phyloP scores from a whole-genome alignment of 2,888 invertebrate genomes.

The Timandra comae region DNA sequence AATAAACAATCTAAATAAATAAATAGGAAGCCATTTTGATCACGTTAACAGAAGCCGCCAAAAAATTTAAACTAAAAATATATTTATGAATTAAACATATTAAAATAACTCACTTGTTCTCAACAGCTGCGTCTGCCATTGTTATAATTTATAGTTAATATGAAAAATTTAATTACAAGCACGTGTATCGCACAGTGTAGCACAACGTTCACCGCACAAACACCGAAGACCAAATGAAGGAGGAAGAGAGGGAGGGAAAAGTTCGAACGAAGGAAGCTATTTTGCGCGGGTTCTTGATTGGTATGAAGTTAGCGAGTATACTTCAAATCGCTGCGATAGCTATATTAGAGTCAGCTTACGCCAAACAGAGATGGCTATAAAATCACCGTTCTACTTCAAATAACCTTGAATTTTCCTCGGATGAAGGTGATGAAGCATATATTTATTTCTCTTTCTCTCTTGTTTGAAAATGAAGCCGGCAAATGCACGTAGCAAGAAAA shows the following conservation, averaged over 20 bases:
- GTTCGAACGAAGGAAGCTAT: constrained; percentile 40
- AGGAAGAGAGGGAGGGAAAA: constrained; percentile 62
- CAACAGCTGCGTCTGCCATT: constrained; percentile 83
- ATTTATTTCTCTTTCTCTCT: constrained; percentile 51
- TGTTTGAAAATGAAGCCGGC: constrained; percentile 39
- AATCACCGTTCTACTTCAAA: constrained; percentile 27
- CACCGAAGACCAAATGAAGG: constrained; percentile 71
- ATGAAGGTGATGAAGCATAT: constrained; percentile 40
- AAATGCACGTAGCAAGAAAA: constrained; percentile 5
- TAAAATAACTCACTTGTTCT: constrained; percentile 80
- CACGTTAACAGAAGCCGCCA: constrained; percentile 68
- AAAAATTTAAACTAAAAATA: constrained; percentile 41
- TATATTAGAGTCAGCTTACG: constrained; percentile 14
- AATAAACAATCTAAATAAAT: too few species aligned
- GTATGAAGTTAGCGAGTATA: constrained; percentile 47
- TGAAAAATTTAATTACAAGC: constrained; percentile 40
- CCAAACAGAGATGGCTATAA: constrained; percentile 39
- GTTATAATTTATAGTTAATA: constrained; percentile 44
- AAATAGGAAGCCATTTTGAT: constrained; percentile 78
- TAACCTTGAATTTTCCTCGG: constrained; percentile 57
- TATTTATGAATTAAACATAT: constrained; percentile 25
- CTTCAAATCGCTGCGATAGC: constrained; percentile 39
- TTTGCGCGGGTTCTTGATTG: constrained; percentile 46
- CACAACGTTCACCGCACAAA: constrained; percentile 69
- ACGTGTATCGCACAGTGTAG: constrained; percentile 63